Evolutionary conservation across 1,140 invertebrate species (phyloP), one percentile per base, ranked within the genome.

Genomic region (Drosophila virilis): DNA sequence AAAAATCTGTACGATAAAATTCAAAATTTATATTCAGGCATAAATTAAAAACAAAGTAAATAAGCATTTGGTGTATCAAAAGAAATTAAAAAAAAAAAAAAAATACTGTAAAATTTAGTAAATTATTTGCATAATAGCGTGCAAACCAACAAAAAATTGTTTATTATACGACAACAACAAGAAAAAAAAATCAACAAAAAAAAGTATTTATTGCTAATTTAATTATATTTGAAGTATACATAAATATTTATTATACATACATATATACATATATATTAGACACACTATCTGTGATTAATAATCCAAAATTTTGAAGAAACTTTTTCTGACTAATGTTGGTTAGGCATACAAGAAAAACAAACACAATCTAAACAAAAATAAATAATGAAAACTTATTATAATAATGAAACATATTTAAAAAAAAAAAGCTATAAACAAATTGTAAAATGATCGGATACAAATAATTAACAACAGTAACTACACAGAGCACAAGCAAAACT

Each of bases 251-350:
- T 85, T 86, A 90, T 81, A 82, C 78, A 90, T 85, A 86, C 83
- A 86, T 69, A 80, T 65, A 80, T 79, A 88, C 74, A 84, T 84
- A 92, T 90, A 92, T 90, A 91, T 92, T 92, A 91, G 91, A 91
- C 85, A 92, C 91, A 92, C 91, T 92, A 92, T 92, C 91, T 92
- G 91, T 92, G 91, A 92, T 92, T 92, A 90, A 91, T 91, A 92
- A 92, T 92, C 91, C 91, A 92, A 92, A 92, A 92, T 92, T 92
- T 92, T 92, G 91, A 92, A 91, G 91, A 83, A 74, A 91, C 77
- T 90, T 91, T 91, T 92, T 88, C 84, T 88, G 84, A 88, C 82
- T 73, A 83, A 88, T 83, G 84, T 88, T 88, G 83, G 84, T 78
- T 81, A 81, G 72, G 75, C 83, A 77, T 76, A 81, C 58, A 74